A percentile compares a stretch with the other conserved stretches of the same genome.
Conservation (phyloP, 2,113 vertebrate species). For the Corythoichthys intestinalis region DNA sequence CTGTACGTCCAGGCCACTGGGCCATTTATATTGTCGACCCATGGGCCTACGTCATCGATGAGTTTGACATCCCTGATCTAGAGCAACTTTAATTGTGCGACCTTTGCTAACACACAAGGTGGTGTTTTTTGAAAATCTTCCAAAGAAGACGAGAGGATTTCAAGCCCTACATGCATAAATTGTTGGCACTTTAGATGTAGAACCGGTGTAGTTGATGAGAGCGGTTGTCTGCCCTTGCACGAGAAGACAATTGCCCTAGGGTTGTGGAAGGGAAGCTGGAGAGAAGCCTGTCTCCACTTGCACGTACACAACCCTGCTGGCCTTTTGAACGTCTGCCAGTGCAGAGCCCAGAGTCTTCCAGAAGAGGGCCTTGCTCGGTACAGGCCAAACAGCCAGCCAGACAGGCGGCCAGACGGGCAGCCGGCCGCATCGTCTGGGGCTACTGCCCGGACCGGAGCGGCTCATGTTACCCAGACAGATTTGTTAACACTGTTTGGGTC, state of each 20-base stretch:
- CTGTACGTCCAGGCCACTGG: too few relatives aligned
- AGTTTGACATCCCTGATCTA: too few relatives aligned
- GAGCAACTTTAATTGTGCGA: too few relatives aligned
- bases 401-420: constrained; percentile 66
- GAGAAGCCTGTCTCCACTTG: constrained; percentile 53
- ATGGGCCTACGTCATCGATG: too few relatives aligned
- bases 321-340: constrained; percentile 61
- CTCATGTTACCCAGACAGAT: constrained; percentile 77
- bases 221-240: constrained; percentile 20
- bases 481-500: constrained; percentile 79
- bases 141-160: too few relatives aligned
- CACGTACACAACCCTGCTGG: constrained; percentile 55
- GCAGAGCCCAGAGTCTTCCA: constrained; percentile 67
- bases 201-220: constrained; percentile 12
- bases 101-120: too few relatives aligned
- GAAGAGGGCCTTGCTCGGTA: constrained; percentile 69
- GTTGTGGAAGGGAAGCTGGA: constrained; percentile 34
- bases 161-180: too few relatives aligned
- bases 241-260: constrained; percentile 33
- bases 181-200: not conserved
- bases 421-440: constrained; percentile 62
- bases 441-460: constrained; percentile 62
- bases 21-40: too few relatives aligned
- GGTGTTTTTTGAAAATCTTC: too few relatives aligned
- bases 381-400: constrained; percentile 58